These are phyloP conservation scores for Macquaria australasica DNA, from an alignment of 2,113 vertebrate species.

Conservation along the genomic window DNA sequence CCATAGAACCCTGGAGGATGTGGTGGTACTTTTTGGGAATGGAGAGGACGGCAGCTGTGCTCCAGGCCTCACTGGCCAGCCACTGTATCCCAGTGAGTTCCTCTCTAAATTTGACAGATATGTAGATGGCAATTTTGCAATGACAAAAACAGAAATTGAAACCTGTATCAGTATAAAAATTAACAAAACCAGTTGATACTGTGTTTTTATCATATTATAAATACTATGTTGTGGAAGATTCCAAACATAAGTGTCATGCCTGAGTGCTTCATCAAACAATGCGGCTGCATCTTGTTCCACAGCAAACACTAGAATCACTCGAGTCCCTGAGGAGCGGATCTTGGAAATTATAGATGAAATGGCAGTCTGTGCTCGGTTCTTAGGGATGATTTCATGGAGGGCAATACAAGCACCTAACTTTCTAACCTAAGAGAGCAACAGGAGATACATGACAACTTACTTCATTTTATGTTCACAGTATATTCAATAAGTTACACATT, in stretches of 20 bases:
- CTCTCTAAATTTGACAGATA: constrained; percentile 56
- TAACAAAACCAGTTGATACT: neutral
- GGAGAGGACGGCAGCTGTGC: constrained; percentile 84
- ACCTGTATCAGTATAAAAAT: neutral
- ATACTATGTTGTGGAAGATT: neutral
- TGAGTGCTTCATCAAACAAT: constrained; percentile 80
- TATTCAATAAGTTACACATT: neutral
- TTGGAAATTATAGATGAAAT: constrained; percentile 79
- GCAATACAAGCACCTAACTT: constrained; percentile 81
- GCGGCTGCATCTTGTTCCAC: constrained; percentile 85
- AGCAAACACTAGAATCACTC: constrained; percentile 85
- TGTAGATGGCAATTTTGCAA: neutral
- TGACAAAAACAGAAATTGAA: neutral
- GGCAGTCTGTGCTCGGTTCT: constrained; percentile 71
- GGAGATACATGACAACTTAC: neutral
- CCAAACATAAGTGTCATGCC: constrained; percentile 37
- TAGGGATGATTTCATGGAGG: constrained; percentile 84
- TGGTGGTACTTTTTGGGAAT: constrained; percentile 73
- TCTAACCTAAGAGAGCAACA: constrained; percentile 57
- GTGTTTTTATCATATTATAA: neutral
- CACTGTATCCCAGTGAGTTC: constrained; percentile 85
- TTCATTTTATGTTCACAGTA: neutral
- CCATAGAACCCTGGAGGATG: constrained; percentile 84
- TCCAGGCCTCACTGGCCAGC: constrained; percentile 88
- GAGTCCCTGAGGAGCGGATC: constrained; percentile 79